Evolutionary conservation across 2,113 vertebrate genomes (phyloP).

Genomic region (Pogonocichla stellata): DNA sequence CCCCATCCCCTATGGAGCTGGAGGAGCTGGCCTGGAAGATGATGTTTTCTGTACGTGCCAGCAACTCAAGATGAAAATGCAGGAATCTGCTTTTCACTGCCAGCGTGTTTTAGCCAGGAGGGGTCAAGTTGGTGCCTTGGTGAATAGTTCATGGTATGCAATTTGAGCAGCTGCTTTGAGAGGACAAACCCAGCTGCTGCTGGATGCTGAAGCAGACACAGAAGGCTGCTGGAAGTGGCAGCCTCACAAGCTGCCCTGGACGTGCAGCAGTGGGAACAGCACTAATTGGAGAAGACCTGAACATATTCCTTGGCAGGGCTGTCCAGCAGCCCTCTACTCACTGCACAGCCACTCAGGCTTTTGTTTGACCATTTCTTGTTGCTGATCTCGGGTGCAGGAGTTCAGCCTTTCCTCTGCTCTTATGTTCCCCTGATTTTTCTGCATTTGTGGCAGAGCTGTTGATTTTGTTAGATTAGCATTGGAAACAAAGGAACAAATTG

Average conservation of each 20-base stretch:
- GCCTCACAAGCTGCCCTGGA: background rate
- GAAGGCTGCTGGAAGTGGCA: background rate
- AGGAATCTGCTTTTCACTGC: background rate
- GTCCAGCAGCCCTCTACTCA: background rate
- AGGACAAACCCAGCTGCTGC: conserved; percentile 13
- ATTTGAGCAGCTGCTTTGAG: conserved; percentile 12
- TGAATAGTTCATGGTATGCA: conserved; percentile 18
- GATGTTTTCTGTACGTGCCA: background rate
- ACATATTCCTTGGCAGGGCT: background rate
- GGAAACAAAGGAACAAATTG: background rate
- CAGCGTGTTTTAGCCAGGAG: conserved; percentile 1
- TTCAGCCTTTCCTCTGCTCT: background rate
- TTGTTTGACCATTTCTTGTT: background rate
- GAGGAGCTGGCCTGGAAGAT: background rate
- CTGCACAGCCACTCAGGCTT: background rate
- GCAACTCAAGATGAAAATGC: background rate
- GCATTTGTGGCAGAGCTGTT: background rate
- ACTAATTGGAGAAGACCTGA: background rate
- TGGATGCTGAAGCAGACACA: background rate
- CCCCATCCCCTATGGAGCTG: background rate
- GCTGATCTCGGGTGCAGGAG: background rate
- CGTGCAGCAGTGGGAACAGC: background rate
- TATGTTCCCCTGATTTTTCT: background rate
- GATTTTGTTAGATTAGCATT: background rate
- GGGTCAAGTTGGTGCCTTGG: background rate